Base-by-base conservation (phyloP, 2,888 invertebrate genomes). In the Opisthograptis luteolata region DNA sequence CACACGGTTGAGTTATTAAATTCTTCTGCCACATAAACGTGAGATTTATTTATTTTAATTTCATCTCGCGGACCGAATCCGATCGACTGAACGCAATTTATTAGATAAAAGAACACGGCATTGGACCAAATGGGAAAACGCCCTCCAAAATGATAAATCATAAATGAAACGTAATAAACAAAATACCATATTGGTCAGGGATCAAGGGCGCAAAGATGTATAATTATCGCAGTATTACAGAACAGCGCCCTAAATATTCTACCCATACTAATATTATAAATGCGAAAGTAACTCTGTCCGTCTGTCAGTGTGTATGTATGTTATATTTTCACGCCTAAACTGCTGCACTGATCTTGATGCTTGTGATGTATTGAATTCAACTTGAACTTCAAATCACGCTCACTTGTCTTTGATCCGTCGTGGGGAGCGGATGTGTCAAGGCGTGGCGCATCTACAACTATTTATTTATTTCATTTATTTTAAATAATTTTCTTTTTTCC, bases 31-130 rank as follows among this genome's bases (percentile, higher is more conserved):
- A 59, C 60, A 60, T 61, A 56, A 58, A 48, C 41, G 24, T 30
- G 60, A 49, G 62, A 70, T 75, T 72, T 64, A 70, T 70, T 59
- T 63, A 67, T 69, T 70, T 71, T 65, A 69, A 68, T 72, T 61
- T 46, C 53, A 59, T 54, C 35, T 58, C 31, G 41, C 37, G 42
- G 41, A 47, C 55, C 58, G 41, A 60, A 64, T 61, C 58, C 60
- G 40, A 64, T 66, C 58, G 55, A 52, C 17, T 45, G 59, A 55
- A 57, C 58, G 55, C 52, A 61, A 71, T 70, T 70, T 70, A 60
- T 51, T 41, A 51, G 44, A 40, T 45, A 45, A 48, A 63, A 66
- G 60, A 61, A 66, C 55, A 49, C 54, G 62, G 65, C 62, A 59
- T 65, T 62, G 53, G 57, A 49, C 58, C 39, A 42, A 58, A 58